Conservation (phyloP, 2,888 invertebrate species). For the Blera fallax region DNA sequence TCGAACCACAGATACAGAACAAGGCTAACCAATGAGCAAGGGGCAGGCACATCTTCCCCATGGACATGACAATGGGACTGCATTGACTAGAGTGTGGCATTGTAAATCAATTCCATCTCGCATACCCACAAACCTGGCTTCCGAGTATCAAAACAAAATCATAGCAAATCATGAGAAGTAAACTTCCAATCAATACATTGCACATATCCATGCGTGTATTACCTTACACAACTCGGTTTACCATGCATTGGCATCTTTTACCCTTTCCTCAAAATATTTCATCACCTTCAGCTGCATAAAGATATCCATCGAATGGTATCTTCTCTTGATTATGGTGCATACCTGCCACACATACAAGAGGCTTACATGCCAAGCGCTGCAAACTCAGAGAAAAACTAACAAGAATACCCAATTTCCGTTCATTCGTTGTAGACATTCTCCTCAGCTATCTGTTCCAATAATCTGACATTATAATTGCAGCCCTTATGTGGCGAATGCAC, state of each 20-base stretch:
- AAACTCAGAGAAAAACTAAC: not conserved
- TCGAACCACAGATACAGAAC: no score
- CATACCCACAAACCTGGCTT: no score
- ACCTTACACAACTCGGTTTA: not conserved
- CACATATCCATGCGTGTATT: not conserved
- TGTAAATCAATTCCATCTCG: no score
- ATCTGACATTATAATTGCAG: slow-evolving; percentile 24
- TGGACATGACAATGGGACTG: no score
- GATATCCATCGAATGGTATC: not conserved
- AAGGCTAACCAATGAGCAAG: no score
- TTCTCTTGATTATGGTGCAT: not conserved
- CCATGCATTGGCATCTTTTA: not conserved
- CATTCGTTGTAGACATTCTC: not conserved
- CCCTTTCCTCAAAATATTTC: not conserved
- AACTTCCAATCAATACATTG: not conserved
- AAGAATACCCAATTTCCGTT: not conserved
- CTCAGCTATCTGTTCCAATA: slow-evolving; percentile 26
- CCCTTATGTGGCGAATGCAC: not conserved
- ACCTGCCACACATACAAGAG: not conserved
- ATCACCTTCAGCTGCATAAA: not conserved
- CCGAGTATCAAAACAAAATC: no score
- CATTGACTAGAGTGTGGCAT: no score
- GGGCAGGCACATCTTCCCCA: no score
- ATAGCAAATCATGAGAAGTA: not conserved
- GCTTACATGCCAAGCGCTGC: not conserved